Evolutionary conservation across 1,140 invertebrate species (phyloP), one percentile per base, ranked within the genome.

Genomic region (Eurosta solidaginis): DNA sequence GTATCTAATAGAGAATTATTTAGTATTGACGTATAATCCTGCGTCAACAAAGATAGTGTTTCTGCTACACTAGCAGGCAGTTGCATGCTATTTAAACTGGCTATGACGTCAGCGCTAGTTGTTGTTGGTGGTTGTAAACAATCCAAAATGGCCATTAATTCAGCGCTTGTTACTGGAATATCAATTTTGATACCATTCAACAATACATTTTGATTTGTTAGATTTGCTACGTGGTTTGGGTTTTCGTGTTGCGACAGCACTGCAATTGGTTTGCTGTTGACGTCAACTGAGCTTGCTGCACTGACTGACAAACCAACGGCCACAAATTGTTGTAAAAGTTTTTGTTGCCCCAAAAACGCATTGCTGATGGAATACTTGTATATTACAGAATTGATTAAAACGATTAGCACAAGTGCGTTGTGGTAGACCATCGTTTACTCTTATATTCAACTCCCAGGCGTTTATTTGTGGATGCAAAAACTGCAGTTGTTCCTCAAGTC

Each of bases 341-440:
- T 86, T 29, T 83, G 3, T 73, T 86, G 84, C 4, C 83, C 84
- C 68, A 82, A 81, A n/a, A 54, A 82, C 82, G 54, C 85, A 86
- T 29, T 82, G 81, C 47, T 82, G 73, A 1, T 83, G 85, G 80
- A 86, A 86, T 3, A 83, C 79, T 6, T 84, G 80, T 44, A 86
- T 81, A 0, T 82, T 85, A 47, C 83, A 85, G 42, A 86, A 86
- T 78, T 86, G 86, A 4, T 82, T 81, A 68, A 86, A 86, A 68
- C 85, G 86, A 74, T 86, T 82, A 47, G 82, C 83, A 68, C 85
- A 86, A 25, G 86, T 86, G 33, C 84, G 82, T 22, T 86, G 85
- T 4, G 85, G 85, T 68, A 86, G 36, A 12, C 85, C 85, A 74
- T 86, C 85, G 22, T 86, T 83, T n/a, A n/a, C n/a, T n/a, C 75